Evolutionary conservation across 1,140 invertebrate genomes (phyloP), one percentile per base, ranked within the genome.

Genomic region (Drosophila littoralis): DNA sequence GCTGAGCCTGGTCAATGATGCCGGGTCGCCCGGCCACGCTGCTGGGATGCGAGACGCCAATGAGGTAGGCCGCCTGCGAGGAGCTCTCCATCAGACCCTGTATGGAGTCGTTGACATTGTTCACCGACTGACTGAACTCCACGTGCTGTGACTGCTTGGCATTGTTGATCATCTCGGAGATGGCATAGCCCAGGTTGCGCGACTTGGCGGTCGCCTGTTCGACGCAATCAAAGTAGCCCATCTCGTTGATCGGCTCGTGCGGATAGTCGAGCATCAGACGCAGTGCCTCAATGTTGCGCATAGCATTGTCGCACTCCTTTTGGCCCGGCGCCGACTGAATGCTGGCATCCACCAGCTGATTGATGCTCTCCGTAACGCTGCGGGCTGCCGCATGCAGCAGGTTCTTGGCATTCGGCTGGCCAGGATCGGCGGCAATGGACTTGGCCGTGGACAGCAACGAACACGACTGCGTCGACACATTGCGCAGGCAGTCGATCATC

Each of bases 281-380:
- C 93, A 97, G 96, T 43, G 96, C 95, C 91, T 98, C 95, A 68
- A 99, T 99, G 90, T 97, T 97, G 61, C 98, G 94, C n/a, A 99
- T 96, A 2, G 98, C 98, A 90, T 97, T 98, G 89, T 98, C 98
- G 92, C 98, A 99, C 90, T 99, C 98, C 91, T 97, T 98, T 93
- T 99, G 97, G 0, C 98, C 97, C 92, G 98, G 97, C 0, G 97
- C 96, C 1, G 96, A 96, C 45, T 95, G 95, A 4, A 96, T 97
- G 91, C 96, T 97, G 52, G 96, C 95, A 92, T 97, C 96, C 75
- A 98, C 96, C 42, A 99, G 93, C 76, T 97, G 95, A 92, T 99
- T 99, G 65, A 99, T 98, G 85, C 96, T 97, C 75, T 99, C 98
- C 1, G 97, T 98, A 6, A 99, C 97, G 2, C 96, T 95, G 43